Conservation (phyloP, 2,113 vertebrate species). For the Tachysurus fulvidraco region DNA sequence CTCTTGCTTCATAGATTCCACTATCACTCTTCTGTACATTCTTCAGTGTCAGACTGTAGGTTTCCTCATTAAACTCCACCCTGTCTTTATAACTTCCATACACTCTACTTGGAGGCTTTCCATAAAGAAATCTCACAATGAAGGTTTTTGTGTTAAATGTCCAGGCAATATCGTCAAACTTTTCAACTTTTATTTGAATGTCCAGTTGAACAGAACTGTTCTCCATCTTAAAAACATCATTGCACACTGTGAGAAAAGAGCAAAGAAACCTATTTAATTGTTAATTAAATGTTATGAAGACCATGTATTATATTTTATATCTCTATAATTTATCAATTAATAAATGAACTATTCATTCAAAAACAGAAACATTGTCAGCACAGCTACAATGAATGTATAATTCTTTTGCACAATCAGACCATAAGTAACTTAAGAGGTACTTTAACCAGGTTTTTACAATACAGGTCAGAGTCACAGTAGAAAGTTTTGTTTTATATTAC, state of each 20-base stretch:
- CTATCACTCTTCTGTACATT: slow-evolving; percentile 39
- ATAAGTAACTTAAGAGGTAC: too few relatives aligned
- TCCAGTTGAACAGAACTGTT: slow-evolving; percentile 21
- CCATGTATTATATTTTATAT: not conserved
- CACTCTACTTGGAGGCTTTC: fast-evolving
- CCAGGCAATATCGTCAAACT: not conserved
- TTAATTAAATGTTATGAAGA: too few relatives aligned
- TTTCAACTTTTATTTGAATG: too few relatives aligned
- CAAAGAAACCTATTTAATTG: too few relatives aligned
- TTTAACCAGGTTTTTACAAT: too few relatives aligned
- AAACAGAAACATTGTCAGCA: not conserved
- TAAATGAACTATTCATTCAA: not conserved
- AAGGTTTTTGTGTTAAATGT: not conserved
- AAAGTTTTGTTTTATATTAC: too few relatives aligned
- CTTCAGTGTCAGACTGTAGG: slow-evolving; percentile 22
- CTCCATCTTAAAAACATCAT: not conserved
- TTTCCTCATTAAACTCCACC: not conserved
- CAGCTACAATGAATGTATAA: not conserved
- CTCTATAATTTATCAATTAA: not conserved
- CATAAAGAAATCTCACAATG: not conserved
- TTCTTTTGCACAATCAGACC: too few relatives aligned
- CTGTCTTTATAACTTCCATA: not conserved
- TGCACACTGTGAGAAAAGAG: slow-evolving; percentile 8
- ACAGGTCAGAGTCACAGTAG: too few relatives aligned
- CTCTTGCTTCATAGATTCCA: slow-evolving; percentile 34